These are phyloP conservation scores for Drosophila bocki DNA, from an alignment of 1,140 invertebrate species.

Conservation along the genomic window DNA sequence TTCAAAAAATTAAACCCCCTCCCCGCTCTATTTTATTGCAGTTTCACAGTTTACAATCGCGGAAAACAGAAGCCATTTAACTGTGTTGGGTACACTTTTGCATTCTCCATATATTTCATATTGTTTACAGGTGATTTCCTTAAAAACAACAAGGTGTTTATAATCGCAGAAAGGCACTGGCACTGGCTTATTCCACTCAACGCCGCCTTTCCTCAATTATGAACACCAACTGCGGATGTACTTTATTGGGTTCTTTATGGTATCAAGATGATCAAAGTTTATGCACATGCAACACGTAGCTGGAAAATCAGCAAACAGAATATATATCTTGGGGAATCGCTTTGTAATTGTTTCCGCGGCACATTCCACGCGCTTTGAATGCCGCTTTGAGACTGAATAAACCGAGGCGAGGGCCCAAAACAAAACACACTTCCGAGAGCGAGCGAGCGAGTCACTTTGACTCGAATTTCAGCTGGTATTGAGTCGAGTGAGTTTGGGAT, in stretches of 20 bases:
- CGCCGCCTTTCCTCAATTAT: conserved; percentile 25
- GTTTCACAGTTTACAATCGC: conserved; percentile 30
- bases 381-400: conserved; percentile 78
- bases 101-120: conserved; percentile 21
- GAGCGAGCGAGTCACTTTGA: conserved; percentile 29
- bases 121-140: conserved; percentile 59
- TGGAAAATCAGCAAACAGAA: conserved; percentile 4
- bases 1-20: not conserved
- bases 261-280: conserved; percentile 52
- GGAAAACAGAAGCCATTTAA: conserved; percentile 29
- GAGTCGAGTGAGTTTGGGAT: conserved; percentile 12
- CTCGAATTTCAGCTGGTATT: conserved; percentile 20
- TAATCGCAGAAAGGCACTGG: conserved; percentile 23
- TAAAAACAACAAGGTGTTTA: conserved; percentile 62
- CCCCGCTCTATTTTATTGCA: conserved; percentile 25
- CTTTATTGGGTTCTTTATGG: conserved; percentile 52
- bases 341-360: conserved; percentile 56
- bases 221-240: conserved; percentile 68
- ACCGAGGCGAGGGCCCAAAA: conserved; percentile 50
- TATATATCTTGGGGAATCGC: conserved; percentile 4
- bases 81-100: conserved; percentile 26
- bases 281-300: conserved; percentile 70
- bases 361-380: conserved; percentile 72
- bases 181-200: conserved; percentile 41
- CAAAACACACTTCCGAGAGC: conserved; percentile 43